Conservation (phyloP, 2,113 vertebrate species). For the Apaloderma vittatum region DNA sequence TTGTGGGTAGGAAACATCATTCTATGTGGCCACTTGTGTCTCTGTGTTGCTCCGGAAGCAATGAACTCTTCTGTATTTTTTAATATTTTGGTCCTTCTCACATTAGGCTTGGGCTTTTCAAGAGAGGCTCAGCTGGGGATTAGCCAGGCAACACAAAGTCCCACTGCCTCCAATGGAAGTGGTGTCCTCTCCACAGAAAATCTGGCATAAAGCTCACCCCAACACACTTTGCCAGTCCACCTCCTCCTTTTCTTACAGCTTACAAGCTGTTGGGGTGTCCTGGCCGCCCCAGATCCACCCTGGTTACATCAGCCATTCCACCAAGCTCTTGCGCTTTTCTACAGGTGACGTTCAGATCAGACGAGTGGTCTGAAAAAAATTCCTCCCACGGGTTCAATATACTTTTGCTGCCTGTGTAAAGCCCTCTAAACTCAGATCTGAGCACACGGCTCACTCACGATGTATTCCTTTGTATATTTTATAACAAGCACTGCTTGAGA, state of each 20-base stretch:
- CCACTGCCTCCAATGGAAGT: rapidly evolving
- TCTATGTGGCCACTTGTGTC: neutral
- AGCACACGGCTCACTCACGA: neutral
- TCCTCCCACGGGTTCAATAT: neutral
- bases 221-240: neutral
- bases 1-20: neutral
- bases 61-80: neutral
- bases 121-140: neutral
- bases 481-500: neutral
- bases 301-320: neutral
- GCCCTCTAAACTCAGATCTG: neutral
- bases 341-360: neutral
- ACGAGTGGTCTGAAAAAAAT: neutral
- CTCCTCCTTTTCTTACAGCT: neutral
- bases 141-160: neutral
- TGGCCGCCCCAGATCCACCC: neutral
- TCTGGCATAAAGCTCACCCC: neutral
- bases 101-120: neutral
- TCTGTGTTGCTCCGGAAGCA: neutral
- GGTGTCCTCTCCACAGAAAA: neutral
- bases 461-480: neutral
- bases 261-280: neutral
- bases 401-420: neutral
- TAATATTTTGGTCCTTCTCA: neutral
- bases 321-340: neutral